Evolutionary conservation across 1,140 invertebrate genomes (phyloP).

Genomic region (Ips nitidus): DNA sequence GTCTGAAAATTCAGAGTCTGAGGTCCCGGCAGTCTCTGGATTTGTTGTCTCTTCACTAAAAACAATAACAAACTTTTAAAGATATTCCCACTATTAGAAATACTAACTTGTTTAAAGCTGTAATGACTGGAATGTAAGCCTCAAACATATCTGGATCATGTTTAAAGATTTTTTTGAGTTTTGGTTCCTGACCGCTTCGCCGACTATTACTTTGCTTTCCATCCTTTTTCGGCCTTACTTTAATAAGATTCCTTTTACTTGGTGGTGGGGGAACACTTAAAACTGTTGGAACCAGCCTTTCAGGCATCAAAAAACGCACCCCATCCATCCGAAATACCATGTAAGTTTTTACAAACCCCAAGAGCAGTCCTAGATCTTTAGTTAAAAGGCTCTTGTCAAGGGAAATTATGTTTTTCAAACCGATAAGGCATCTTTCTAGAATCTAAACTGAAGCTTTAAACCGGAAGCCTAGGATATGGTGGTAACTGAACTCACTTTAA

Average conservation of each 20-base stretch:
- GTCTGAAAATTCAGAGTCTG: slow-evolving; percentile 60
- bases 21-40: slow-evolving; percentile 44
- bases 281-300: slow-evolving; percentile 53
- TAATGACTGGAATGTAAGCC: slow-evolving; percentile 21
- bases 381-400: slow-evolving; percentile 37
- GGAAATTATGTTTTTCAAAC: slow-evolving; percentile 45
- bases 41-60: slow-evolving; percentile 6
- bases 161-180: slow-evolving; percentile 41
- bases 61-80: slow-evolving; percentile 11
- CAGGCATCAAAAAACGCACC: slow-evolving; percentile 46
- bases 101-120: slow-evolving; percentile 36
- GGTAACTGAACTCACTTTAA: not conserved
- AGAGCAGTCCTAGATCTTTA: slow-evolving; percentile 53
- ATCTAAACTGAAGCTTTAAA: slow-evolving; percentile 34
- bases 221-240: no score
- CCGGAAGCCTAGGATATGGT: not conserved
- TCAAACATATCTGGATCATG: slow-evolving; percentile 28
- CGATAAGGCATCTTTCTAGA: slow-evolving; percentile 40
- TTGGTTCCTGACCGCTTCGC: slow-evolving; percentile 34
- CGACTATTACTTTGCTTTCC: slow-evolving; percentile 4
- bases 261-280: no score
- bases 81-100: slow-evolving; percentile 31
- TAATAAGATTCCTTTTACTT: no score
- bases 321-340: slow-evolving; percentile 56
- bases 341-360: slow-evolving; percentile 58